Base-by-base conservation (phyloP, 2,797 vertebrate genomes). In the Bryconaethiops microstoma region DNA sequence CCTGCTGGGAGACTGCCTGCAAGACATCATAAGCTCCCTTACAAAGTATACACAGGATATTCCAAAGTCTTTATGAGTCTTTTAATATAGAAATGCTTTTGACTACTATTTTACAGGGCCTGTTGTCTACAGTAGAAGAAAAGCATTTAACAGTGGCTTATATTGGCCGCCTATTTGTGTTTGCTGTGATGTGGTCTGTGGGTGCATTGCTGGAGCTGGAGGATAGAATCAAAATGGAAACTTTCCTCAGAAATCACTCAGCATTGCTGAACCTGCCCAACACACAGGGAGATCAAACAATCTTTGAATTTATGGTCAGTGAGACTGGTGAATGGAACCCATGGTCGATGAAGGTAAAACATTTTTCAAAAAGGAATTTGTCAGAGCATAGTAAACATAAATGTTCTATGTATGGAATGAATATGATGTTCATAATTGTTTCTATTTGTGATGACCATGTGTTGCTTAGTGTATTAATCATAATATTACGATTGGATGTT, bases 171-270 rank as follows among this genome's bases (percentile, higher is more conserved):
- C 88, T 94, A 62, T 96, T 96, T 23, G 48, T 95, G 39, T 96
- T 96, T 3, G 90, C 94, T 9, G 70, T 95, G 72, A 95, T 96
- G 95, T 96, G 96, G 96, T 96, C 95, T 69, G 83, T 93, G 0
- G 96, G 95, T 67, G 94, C 95, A 4, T 88, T 96, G 81, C 85
- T 96, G 89, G 96, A 96, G 88, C 90, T 91, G 5, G 93, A 94
- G 0, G 95, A 96, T 89, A 90, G 93, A 71, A 85, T 91, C 86
- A 95, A 92, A 91, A 94, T 96, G 94, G 96, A 96, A 90, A 83
- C 87, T 23, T 96, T 95, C 80, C 80, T 96, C 0, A 91, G 82
- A 85, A 68, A 60, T 8, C 90, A 93, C 83, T 76, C 91, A 52
- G 90, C 91, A 6, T 55, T 87, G 69, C 92, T 94, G 83, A 92